Evolutionary conservation across 2,797 vertebrate species (phyloP).

Genomic region (Sebastes minor): DNA sequence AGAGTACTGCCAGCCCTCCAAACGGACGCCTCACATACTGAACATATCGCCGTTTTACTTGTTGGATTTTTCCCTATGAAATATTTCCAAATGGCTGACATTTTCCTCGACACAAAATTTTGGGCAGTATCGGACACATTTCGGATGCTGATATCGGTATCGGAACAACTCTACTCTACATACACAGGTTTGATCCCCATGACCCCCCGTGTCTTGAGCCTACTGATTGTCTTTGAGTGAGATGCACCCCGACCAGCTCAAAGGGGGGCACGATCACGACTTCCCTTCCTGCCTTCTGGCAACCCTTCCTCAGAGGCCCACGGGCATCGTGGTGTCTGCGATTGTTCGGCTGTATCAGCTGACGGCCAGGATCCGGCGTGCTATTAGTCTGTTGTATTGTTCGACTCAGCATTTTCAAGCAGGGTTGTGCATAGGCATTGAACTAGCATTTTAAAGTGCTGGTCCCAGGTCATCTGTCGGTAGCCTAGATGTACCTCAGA

Average conservation of each 20-base stretch:
- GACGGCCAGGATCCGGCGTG: slow-evolving; percentile 15
- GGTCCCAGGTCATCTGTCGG: background rate
- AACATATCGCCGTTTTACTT: too few species aligned
- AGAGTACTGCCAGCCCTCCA: too few species aligned
- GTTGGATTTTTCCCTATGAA: too few species aligned
- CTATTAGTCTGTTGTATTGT: background rate
- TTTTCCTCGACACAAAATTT: too few species aligned
- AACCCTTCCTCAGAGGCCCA: background rate
- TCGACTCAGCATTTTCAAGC: background rate
- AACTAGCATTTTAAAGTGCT: background rate
- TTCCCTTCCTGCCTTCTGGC: background rate
- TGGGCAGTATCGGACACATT: too few species aligned
- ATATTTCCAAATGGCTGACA: too few species aligned
- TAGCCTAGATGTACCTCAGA: background rate
- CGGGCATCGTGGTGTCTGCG: background rate
- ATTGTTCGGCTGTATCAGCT: background rate
- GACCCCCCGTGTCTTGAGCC: background rate
- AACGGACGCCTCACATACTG: too few species aligned
- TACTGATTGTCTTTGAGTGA: background rate
- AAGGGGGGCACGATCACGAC: background rate
- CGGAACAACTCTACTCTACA: background rate
- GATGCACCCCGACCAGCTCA: background rate
- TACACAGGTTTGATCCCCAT: background rate
- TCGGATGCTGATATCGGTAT: too few species aligned
- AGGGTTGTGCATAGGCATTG: background rate